Percentiles rank a stretch among this genome's conserved stretches.
These are phyloP conservation scores for Ataeniobius toweri DNA, from an alignment of 2,797 vertebrate species.

Conservation along the genomic window DNA sequence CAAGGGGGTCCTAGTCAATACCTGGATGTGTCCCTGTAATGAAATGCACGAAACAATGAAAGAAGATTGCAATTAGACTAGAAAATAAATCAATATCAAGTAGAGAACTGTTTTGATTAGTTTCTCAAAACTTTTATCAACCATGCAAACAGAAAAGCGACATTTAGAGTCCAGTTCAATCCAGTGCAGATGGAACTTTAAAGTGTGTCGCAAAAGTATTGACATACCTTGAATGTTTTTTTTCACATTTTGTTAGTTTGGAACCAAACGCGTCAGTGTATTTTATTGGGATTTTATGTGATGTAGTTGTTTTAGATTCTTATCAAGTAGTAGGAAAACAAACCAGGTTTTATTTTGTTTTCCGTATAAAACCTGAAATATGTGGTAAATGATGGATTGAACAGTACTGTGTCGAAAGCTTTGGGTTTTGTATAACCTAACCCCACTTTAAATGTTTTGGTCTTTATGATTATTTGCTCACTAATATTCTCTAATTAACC, in stretches of 20 bases:
- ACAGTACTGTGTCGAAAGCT: background rate
- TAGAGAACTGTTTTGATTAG: slow-evolving; percentile 49
- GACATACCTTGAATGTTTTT: background rate
- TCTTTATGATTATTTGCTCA: too few species aligned
- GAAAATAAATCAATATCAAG: slow-evolving; percentile 50
- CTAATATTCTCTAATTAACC: too few species aligned
- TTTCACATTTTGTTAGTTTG: background rate
- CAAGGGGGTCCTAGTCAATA: slow-evolving; percentile 38
- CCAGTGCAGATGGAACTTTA: background rate
- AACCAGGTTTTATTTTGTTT: too few species aligned
- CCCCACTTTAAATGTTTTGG: too few species aligned
- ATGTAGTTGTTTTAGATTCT: too few species aligned
- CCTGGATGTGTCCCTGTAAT: slow-evolving; percentile 56
- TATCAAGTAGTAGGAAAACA: background rate
- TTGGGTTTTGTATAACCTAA: background rate
- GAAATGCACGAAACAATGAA: slow-evolving; percentile 58
- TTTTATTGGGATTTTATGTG: background rate
- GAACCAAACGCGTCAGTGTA: too few species aligned
- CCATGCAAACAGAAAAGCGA: slow-evolving; percentile 20
- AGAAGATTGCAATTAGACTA: slow-evolving; percentile 55
- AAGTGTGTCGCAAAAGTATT: background rate
- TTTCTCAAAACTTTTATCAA: slow-evolving; percentile 40
- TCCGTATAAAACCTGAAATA: too few species aligned
- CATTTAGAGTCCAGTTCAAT: background rate
- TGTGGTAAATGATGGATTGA: background rate